Evolutionary conservation across 2,113 vertebrate species (phyloP).

Genomic region (Pyxicephalus adspersus): DNA sequence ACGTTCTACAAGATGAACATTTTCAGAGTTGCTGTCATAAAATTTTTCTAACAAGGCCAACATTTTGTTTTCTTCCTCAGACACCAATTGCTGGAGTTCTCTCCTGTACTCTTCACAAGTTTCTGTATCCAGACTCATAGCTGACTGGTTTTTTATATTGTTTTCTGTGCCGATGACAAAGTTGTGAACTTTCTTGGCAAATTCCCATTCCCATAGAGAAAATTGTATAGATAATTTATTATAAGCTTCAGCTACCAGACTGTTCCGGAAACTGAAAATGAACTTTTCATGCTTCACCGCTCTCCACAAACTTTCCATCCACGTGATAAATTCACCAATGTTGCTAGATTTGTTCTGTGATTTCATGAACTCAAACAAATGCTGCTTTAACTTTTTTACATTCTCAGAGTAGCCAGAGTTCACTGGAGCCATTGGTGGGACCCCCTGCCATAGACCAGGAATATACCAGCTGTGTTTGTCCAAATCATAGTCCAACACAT

Average conservation of each 20-base stretch:
- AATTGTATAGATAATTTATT: constrained; percentile 34
- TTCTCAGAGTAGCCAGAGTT: constrained; percentile 68
- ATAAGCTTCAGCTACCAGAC: no score
- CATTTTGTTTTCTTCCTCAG: not conserved
- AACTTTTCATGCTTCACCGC: constrained; percentile 40
- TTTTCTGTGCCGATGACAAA: constrained; percentile 62
- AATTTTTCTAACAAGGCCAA: not conserved
- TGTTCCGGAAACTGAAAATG: constrained; percentile 45
- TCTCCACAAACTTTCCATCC: constrained; percentile 64
- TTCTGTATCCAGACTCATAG: not conserved
- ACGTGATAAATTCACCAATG: constrained; percentile 65
- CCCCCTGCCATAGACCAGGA: constrained; percentile 66
- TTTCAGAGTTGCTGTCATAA: constrained; percentile 3
- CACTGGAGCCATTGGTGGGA: constrained; percentile 65
- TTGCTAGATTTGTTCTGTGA: constrained; percentile 53
- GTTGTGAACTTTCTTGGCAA: constrained; percentile 64
- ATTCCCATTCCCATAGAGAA: constrained; percentile 62
- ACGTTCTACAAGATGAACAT: constrained; percentile 61
- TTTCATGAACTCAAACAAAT: constrained; percentile 65
- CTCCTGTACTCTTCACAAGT: not conserved
- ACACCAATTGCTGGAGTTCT: not conserved
- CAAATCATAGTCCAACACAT: constrained; percentile 56
- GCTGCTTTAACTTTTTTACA: constrained; percentile 65
- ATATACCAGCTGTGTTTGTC: constrained; percentile 64
- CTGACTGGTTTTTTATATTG: constrained; percentile 56